Percentiles rank a stretch among this genome's conserved stretches.
phyloP scores from a whole-genome alignment of 1,140 invertebrate species.

The Hycleus phaleratus region DNA sequence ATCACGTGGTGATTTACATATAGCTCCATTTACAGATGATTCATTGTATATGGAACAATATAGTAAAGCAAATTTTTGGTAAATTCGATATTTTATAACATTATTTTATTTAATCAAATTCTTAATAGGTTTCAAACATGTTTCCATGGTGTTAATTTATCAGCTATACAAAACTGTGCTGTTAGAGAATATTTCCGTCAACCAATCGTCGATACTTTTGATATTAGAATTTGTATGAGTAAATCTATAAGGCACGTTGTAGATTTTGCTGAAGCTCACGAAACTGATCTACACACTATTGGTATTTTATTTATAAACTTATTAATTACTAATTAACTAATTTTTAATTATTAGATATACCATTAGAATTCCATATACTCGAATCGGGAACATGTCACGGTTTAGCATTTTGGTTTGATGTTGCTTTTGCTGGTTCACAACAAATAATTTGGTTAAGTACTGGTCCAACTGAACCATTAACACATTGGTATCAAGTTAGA shows the following conservation, averaged over 20 bases:
- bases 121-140: constrained; percentile 75
- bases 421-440: constrained; percentile 89
- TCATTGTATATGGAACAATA: constrained; percentile 97
- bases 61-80: constrained; percentile 98
- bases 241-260: constrained; percentile 92
- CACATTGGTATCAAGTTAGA: constrained; percentile 99
- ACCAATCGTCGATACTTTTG: constrained; percentile 98
- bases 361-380: constrained; percentile 85
- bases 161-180: constrained; percentile 80
- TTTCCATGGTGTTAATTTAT: constrained; percentile 97
- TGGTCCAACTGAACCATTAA: constrained; percentile 94
- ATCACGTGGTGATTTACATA: constrained; percentile 89
- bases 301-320: constrained; percentile 42
- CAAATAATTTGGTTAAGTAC: constrained; percentile 97
- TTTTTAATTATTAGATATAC: constrained; percentile 61
- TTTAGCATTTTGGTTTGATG: constrained; percentile 99
- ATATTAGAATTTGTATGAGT: constrained; percentile 94
- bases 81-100: constrained; percentile 3
- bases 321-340: background rate
- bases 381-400: constrained; percentile 95
- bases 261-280: constrained; percentile 88
- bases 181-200: constrained; percentile 98
- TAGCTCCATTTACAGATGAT: constrained; percentile 98
- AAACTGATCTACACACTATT: constrained; percentile 92
- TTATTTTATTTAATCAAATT: background rate